Evolutionary conservation across 2,888 invertebrate genomes (phyloP).

Genomic region (Aethes cnicana): DNA sequence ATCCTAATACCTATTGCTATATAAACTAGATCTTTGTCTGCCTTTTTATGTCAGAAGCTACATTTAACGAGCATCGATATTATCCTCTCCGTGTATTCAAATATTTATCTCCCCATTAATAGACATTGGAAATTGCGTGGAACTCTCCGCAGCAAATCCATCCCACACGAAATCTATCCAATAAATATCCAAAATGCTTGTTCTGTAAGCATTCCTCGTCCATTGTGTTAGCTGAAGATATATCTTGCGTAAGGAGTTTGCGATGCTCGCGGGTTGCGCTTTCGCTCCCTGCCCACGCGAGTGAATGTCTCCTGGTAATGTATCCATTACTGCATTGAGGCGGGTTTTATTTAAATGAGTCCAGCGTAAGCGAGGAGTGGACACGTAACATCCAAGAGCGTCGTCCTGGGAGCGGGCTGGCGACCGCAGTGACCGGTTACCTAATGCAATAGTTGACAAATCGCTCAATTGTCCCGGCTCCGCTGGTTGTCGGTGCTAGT

Average conservation of each 20-base stretch:
- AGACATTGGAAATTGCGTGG: conserved; percentile 28
- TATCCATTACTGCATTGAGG: conserved; percentile 65
- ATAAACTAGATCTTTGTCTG: conserved; percentile 20
- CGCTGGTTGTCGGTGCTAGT: conserved; percentile 60
- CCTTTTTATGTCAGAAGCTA: conserved; percentile 6
- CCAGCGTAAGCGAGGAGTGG: conserved; percentile 57
- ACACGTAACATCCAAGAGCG: conserved; percentile 43
- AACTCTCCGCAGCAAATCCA: conserved; percentile 64
- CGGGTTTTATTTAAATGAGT: conserved; percentile 55
- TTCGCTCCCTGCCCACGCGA: conserved; percentile 67
- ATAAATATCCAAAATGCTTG: conserved; percentile 82
- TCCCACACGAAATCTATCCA: conserved; percentile 80
- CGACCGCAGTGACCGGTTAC: conserved; percentile 63
- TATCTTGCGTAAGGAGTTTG: conserved; percentile 76
- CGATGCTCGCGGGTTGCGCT: conserved; percentile 60
- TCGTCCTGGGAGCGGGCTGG: conserved; percentile 50
- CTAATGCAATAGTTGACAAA: conserved; percentile 76
- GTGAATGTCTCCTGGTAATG: conserved; percentile 62
- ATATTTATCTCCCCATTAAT: conserved; percentile 23
- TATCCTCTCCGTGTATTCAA: conserved; percentile 15
- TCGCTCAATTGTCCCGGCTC: conserved; percentile 76
- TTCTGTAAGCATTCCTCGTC: conserved; percentile 73
- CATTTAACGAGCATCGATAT: conserved; percentile 26
- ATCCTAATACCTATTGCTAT: conserved; percentile 30
- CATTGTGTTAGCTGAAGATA: conserved; percentile 77